Percentiles rank a stretch among this genome's conserved stretches.
Evolutionary conservation across 92 coral and sea anemone species (phyloP).

Genomic region (Phenganax stokvisi): DNA sequence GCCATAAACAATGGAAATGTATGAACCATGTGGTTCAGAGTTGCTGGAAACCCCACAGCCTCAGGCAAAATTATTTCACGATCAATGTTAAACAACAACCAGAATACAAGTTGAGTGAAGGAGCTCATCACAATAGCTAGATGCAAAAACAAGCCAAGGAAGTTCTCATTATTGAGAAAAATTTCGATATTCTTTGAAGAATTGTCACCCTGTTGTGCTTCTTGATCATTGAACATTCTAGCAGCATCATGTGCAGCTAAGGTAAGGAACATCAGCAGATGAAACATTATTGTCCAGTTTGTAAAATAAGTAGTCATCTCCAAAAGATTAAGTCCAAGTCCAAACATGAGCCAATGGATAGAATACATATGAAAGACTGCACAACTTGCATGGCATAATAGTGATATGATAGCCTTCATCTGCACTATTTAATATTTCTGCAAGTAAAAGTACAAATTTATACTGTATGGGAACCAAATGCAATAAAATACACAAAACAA

Average conservation of each 20-base stretch:
- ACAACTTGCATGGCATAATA: slow-evolving; percentile 12
- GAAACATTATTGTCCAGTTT: slow-evolving; percentile 26
- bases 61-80: slow-evolving; percentile 33
- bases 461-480: too few relatives aligned
- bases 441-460: too few relatives aligned
- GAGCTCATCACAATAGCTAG: slow-evolving; percentile 30
- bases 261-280: slow-evolving; percentile 17
- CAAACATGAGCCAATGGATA: slow-evolving; percentile 22
- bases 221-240: not conserved
- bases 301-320: slow-evolving; percentile 31
- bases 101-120: slow-evolving; percentile 27
- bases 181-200: not conserved
- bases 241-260: slow-evolving; percentile 26
- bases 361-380: slow-evolving; percentile 21
- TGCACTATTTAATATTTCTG: not conserved
- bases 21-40: slow-evolving; percentile 35
- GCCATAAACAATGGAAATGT: slow-evolving; percentile 27
- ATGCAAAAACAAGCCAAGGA: slow-evolving; percentile 23
- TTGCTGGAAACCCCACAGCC: slow-evolving; percentile 2
- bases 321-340: slow-evolving; percentile 7
- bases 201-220: not conserved
- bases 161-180: slow-evolving; percentile 7
- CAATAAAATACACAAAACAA: too few relatives aligned
- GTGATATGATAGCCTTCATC: slow-evolving; percentile 13
- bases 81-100: slow-evolving; percentile 24